phyloP scores from a whole-genome alignment of 2,113 vertebrate genomes.

The Anoura caudifer region DNA sequence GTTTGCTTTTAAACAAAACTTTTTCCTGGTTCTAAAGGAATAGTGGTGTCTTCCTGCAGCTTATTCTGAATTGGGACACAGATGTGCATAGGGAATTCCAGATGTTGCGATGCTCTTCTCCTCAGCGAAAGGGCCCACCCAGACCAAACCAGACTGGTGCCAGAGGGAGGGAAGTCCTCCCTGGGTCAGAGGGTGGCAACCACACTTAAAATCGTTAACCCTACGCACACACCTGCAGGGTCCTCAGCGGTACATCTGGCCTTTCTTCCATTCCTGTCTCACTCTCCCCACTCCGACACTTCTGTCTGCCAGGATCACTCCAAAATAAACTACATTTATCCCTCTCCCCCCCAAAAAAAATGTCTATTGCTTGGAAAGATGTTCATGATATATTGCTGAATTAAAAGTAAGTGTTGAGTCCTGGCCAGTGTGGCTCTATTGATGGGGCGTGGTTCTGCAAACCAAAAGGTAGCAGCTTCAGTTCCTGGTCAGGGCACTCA shows the following conservation, averaged over 20 bases:
- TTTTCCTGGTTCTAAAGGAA: not conserved
- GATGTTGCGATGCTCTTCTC: not conserved
- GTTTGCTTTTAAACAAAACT: not conserved
- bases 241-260: not conserved
- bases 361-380: too few relatives aligned
- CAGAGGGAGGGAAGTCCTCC: not conserved
- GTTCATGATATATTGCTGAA: too few relatives aligned
- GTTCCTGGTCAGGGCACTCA: too few relatives aligned
- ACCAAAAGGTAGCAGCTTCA: too few relatives aligned
- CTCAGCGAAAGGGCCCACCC: not conserved
- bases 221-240: not conserved
- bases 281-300: not conserved
- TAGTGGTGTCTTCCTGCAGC: not conserved
- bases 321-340: not conserved
- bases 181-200: not conserved
- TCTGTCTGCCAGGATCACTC: not conserved
- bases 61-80: not conserved
- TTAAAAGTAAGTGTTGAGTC: too few relatives aligned
- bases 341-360: too few relatives aligned
- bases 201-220: not conserved
- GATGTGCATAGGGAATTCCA: not conserved
- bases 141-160: too few relatives aligned
- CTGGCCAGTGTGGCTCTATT: too few relatives aligned
- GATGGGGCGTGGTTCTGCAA: too few relatives aligned
- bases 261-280: not conserved